Evolutionary conservation across 2,797 vertebrate species (phyloP).

Genomic region (Sebastes steindachneri): DNA sequence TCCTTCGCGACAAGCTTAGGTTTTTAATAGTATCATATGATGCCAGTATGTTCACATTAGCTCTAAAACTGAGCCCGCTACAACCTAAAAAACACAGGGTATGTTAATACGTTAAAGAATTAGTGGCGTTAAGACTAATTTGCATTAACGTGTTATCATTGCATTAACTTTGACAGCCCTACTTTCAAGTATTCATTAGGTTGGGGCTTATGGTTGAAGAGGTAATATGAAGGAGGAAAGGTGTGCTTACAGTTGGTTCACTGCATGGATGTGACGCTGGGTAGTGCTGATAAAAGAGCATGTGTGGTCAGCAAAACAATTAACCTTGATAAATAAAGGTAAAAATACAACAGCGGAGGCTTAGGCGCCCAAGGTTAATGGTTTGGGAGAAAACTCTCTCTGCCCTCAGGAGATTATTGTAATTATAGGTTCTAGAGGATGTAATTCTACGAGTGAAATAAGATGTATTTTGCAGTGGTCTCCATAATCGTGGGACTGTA

Average conservation of each 20-base stretch:
- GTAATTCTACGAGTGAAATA: conserved; percentile 47
- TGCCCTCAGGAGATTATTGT: conserved; percentile 58
- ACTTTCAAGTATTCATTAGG: not conserved
- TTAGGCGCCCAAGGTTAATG: conserved; percentile 62
- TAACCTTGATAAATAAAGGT: conserved; percentile 70
- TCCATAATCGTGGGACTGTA: conserved; percentile 41
- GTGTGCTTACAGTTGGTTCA: not conserved
- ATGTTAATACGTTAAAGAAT: too few relatives aligned
- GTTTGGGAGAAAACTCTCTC: conserved; percentile 50
- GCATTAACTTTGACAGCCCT: too few relatives aligned
- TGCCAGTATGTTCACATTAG: too few relatives aligned
- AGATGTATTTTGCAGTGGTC: conserved; percentile 23
- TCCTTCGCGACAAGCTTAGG: too few relatives aligned
- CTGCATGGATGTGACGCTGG: not conserved
- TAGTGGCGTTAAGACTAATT: too few relatives aligned
- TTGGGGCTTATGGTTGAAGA: not conserved
- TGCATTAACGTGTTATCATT: too few relatives aligned
- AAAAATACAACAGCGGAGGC: conserved; percentile 39
- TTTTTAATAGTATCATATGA: too few relatives aligned
- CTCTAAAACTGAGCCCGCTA: too few relatives aligned
- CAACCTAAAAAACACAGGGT: too few relatives aligned
- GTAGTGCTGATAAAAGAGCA: conserved; percentile 39
- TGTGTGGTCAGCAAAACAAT: conserved; percentile 65
- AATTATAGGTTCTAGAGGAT: conserved; percentile 53
- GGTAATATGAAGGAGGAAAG: not conserved